These are phyloP conservation scores for Agrochola circellaris DNA, from an alignment of 2,888 invertebrate species.

Conservation along the genomic window DNA sequence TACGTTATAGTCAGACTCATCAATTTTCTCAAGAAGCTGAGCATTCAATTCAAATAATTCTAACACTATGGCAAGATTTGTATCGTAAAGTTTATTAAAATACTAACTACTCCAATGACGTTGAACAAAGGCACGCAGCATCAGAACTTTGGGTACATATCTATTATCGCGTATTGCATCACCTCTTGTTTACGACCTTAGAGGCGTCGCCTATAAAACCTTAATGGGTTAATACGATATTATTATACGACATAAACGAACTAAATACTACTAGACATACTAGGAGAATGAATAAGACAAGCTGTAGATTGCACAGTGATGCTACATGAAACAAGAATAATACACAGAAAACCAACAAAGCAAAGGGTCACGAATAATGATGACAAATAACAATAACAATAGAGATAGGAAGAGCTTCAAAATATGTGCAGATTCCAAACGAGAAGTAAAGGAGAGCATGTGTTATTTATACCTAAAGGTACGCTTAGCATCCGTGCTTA, in stretches of 20 bases:
- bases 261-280: neutral
- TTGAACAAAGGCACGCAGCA: conserved; percentile 11
- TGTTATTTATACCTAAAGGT: conserved; percentile 6
- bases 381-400: neutral
- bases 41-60: neutral
- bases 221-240: conserved; percentile 37
- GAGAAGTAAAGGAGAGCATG: neutral
- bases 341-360: neutral
- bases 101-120: conserved; percentile 18
- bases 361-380: no score
- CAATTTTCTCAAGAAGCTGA: neutral
- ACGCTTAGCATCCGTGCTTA: conserved; percentile 14
- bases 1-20: neutral
- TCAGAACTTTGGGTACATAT: conserved; percentile 19
- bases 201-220: conserved; percentile 43
- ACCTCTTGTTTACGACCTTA: conserved; percentile 39
- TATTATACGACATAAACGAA: conserved; percentile 27
- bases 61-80: neutral
- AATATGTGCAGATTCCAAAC: neutral
- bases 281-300: conserved; percentile 10
- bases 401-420: neutral
- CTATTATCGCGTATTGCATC: conserved; percentile 40
- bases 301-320: neutral
- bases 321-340: neutral
- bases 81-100: neutral